Percentiles rank a stretch among this genome's conserved stretches.
Evolutionary conservation across 2,888 invertebrate genomes (phyloP).

Genomic region (Rotaria magnacalcarata): DNA sequence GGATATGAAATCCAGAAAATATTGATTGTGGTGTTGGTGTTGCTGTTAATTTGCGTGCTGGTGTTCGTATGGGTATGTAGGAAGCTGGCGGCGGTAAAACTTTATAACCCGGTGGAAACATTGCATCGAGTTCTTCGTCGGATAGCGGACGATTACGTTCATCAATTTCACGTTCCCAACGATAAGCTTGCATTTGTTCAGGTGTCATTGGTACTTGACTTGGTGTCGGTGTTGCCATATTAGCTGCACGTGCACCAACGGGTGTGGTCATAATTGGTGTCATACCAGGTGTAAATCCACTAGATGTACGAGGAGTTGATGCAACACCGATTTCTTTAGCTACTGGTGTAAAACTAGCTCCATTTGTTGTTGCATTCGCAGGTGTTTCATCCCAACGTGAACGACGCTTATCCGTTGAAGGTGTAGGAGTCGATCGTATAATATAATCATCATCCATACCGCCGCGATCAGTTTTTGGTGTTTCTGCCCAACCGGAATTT

Average conservation of each 20-base stretch:
- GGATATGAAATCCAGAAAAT: slow-evolving; percentile 56
- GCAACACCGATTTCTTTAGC: slow-evolving; percentile 48
- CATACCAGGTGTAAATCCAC: slow-evolving; percentile 54
- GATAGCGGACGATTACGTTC: slow-evolving; percentile 90
- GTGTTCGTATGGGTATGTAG: slow-evolving; percentile 91
- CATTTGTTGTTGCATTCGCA: slow-evolving; percentile 62
- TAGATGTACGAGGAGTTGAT: slow-evolving; percentile 47
- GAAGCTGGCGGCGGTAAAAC: slow-evolving; percentile 84
- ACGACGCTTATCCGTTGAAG: slow-evolving; percentile 84
- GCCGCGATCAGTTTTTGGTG: slow-evolving; percentile 82
- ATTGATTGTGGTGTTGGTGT: slow-evolving; percentile 78
- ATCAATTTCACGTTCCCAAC: slow-evolving; percentile 97
- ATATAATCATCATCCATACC: slow-evolving; percentile 52
- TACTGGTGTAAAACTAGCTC: slow-evolving; percentile 61
- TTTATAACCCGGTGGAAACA: slow-evolving; percentile 98
- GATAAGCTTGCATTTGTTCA: slow-evolving; percentile 92
- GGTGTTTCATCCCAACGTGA: slow-evolving; percentile 99
- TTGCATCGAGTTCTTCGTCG: slow-evolving; percentile 91
- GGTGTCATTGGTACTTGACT: slow-evolving; percentile 94
- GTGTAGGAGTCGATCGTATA: slow-evolving; percentile 84
- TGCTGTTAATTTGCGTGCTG: slow-evolving; percentile 90
- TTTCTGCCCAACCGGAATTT: slow-evolving; percentile 98
- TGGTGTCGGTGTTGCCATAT: slow-evolving; percentile 93
- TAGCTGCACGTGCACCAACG: slow-evolving; percentile 81
- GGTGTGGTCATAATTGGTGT: slow-evolving; percentile 61